phyloP scores from a whole-genome alignment of 1,140 invertebrate genomes.

The Magallana angulata region DNA sequence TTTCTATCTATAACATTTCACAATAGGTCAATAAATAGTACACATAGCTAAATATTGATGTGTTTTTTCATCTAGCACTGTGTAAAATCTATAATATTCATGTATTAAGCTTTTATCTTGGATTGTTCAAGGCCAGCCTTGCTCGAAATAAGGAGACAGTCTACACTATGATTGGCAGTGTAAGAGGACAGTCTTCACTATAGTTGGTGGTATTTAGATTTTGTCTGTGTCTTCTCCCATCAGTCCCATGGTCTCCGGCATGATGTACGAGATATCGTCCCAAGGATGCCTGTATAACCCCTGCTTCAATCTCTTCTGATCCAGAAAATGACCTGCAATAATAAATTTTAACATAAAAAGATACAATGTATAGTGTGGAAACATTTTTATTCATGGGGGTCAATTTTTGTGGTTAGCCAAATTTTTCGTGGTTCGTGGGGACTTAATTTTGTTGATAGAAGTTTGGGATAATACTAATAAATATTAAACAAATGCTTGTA shows the following conservation, averaged over 20 bases:
- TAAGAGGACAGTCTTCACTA: too few relatives aligned
- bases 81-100: background rate
- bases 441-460: too few relatives aligned
- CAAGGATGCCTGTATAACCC: conserved; percentile 99
- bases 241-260: conserved; percentile 84
- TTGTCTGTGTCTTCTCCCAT: conserved; percentile 56
- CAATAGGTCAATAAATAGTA: too few relatives aligned
- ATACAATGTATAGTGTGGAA: too few relatives aligned
- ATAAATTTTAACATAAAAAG: too few relatives aligned
- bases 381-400: too few relatives aligned
- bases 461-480: too few relatives aligned
- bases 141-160: background rate
- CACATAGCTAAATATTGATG: background rate
- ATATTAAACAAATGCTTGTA: too few relatives aligned
- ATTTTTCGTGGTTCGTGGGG: too few relatives aligned
- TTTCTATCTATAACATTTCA: too few relatives aligned
- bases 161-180: too few relatives aligned
- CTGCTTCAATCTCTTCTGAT: conserved; percentile 99
- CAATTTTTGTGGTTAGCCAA: too few relatives aligned
- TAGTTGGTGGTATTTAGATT: background rate
- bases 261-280: conserved; percentile 99
- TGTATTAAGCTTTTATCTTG: background rate
- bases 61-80: background rate
- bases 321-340: conserved; percentile 93
- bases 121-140: conserved; percentile 1